Evolutionary conservation across 2,113 vertebrate species (phyloP), one percentile per base, ranked within the genome.

Genomic region (Aramus guarauna): DNA sequence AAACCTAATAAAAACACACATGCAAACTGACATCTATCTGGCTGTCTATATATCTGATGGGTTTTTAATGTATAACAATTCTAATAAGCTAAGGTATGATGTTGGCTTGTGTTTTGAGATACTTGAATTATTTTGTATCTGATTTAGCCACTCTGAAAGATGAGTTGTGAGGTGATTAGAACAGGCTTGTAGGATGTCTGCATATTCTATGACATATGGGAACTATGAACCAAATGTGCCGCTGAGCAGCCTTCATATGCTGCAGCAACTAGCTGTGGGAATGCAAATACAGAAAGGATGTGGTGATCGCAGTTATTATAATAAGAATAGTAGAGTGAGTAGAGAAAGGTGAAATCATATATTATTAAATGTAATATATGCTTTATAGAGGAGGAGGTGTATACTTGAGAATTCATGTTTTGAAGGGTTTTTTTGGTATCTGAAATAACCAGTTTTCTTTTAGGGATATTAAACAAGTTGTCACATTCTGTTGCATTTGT

Each of bases 371-470:
- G 52, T 84, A 79, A 63, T 74, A 10, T 16, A 45, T 77, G 30
- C 66, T 94, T 95, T 75, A 43, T 87, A 80, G 41, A 72, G 79
- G 45, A 67, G 68, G 59, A 95, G 58, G 67, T 15, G 2, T 71
- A 50, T 69, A 52, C 39, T 85, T 77, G 76, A 88, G 58, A 95
- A 95, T 93, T 85, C 60, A 68, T 79, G 27, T 91, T 96, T 83
- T 85, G 77, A 93, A 91, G 59, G 55, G n/a, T n/a, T 43, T 67
- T 79, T 93, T 80, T 36, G 19, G 56, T 92, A 69, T 75, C 39
- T 66, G 67, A 96, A 97, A 78, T 88, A 96, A 90, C 17, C 22
- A 16, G 11, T 90, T 97, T 74, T 85, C 64, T 89, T 53, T 85
- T 78, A 94, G 88, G 27, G 39, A 37, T 74, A 37, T 67, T 81